Evolutionary conservation across 2,888 invertebrate species (phyloP).

Genomic region (Drosophila stalkeri): DNA sequence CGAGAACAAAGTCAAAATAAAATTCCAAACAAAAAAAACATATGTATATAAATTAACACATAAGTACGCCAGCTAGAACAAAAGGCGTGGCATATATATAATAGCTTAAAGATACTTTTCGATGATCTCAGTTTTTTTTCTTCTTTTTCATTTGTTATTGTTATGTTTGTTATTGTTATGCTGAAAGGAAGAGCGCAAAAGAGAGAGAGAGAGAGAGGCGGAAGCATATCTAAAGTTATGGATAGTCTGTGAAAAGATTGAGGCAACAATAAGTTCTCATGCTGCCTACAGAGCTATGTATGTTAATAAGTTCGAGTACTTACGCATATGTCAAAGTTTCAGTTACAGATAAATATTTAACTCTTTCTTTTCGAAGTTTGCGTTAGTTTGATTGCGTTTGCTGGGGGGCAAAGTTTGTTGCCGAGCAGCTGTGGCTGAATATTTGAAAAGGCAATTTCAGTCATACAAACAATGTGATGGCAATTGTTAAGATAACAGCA

Average conservation of each 20-base stretch:
- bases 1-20: constrained; percentile 38
- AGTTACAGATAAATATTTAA: constrained; percentile 37
- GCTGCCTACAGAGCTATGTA: constrained; percentile 46
- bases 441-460: constrained; percentile 13
- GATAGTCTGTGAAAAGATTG: constrained; percentile 36
- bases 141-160: constrained; percentile 34
- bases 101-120: constrained; percentile 51
- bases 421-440: constrained; percentile 6
- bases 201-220: constrained; percentile 24
- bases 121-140: constrained; percentile 70
- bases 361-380: constrained; percentile 40
- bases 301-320: constrained; percentile 54
- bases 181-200: not conserved
- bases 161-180: constrained; percentile 44
- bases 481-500: constrained; percentile 15
- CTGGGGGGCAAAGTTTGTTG: constrained; percentile 26
- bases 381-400: constrained; percentile 35
- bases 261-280: constrained; percentile 39
- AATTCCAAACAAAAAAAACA: constrained; percentile 42
- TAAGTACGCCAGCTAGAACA: constrained; percentile 7
- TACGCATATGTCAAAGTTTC: constrained; percentile 52
- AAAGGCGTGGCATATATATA: constrained; percentile 47
- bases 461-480: constrained; percentile 5
- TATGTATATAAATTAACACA: constrained; percentile 26
- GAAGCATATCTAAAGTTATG: constrained; percentile 53